These are phyloP conservation scores for Heliconius cydno DNA, from an alignment of 2,888 invertebrate genomes.

Conservation along the genomic window DNA sequence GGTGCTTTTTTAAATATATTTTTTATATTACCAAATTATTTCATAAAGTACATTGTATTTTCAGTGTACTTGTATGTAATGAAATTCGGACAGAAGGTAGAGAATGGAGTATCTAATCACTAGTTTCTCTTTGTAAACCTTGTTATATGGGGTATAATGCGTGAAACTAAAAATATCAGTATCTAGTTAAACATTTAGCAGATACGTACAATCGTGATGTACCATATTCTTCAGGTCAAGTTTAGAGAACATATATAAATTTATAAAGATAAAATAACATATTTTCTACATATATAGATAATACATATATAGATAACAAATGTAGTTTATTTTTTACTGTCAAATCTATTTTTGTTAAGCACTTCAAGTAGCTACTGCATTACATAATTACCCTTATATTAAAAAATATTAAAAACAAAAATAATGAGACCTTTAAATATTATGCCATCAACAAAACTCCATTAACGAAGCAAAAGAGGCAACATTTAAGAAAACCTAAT, in stretches of 20 bases:
- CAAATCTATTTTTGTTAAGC: background rate
- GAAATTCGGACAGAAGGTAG: too few species aligned
- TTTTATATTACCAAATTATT: background rate
- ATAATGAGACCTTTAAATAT: background rate
- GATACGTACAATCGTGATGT: too few species aligned
- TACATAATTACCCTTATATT: background rate
- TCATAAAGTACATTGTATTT: background rate
- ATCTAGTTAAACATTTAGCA: too few species aligned
- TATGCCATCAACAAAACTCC: background rate
- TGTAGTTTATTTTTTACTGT: too few species aligned
- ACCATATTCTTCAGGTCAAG: too few species aligned
- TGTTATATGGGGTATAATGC: background rate
- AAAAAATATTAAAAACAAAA: background rate
- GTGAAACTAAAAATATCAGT: background rate
- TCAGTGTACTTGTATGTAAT: too few species aligned
- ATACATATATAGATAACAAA: too few species aligned
- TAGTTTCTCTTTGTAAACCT: background rate
- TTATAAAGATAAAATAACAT: too few species aligned
- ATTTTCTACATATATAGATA: too few species aligned
- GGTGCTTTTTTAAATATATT: conserved; percentile 66
- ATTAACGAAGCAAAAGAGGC: conserved; percentile 18
- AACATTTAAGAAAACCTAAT: conserved; percentile 30
- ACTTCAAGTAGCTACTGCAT: background rate
- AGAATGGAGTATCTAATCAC: too few species aligned
- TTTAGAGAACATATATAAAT: too few species aligned